Conservation (phyloP, 2,888 invertebrate genomes). For the Pristionchus fissidentatus region DNA sequence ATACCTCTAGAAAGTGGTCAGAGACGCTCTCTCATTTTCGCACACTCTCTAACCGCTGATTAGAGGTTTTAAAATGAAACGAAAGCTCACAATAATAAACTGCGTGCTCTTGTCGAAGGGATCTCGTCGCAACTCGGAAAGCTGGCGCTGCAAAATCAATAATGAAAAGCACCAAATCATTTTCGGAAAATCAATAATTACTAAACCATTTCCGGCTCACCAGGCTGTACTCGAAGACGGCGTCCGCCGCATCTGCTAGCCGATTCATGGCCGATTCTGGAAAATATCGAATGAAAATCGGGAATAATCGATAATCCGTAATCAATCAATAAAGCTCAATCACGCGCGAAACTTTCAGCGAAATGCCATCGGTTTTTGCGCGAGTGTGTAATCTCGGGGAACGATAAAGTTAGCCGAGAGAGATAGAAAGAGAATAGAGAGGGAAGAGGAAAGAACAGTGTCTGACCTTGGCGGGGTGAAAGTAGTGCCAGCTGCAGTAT, state of each 20-base stretch:
- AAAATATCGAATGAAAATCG: too few species aligned
- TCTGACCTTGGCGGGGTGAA: conserved; percentile 6
- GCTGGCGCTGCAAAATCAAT: neutral
- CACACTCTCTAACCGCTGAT: neutral
- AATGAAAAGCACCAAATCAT: neutral
- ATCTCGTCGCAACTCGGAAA: neutral
- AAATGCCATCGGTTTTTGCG: conserved; percentile 37
- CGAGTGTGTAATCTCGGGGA: conserved; percentile 30
- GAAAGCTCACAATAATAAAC: neutral
- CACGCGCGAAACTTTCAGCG: neutral
- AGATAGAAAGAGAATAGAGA: too few species aligned
- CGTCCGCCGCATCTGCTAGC: neutral
- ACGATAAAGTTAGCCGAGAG: conserved; percentile 30
- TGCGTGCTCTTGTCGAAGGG: conserved; percentile 32
- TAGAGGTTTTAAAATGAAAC: neutral
- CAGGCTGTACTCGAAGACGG: neutral
- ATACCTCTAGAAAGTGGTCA: too few species aligned
- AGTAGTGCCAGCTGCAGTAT: neutral
- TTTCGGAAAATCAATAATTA: too few species aligned
- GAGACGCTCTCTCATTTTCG: neutral
- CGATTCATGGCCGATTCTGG: neutral
- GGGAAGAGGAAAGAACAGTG: neutral
- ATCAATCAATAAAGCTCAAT: conserved; percentile 20
- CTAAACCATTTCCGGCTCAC: too few species aligned
- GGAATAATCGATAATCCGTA: neutral